Percentiles rank a stretch among this genome's conserved stretches.
Evolutionary conservation across 1,140 invertebrate species (phyloP).

Genomic region (Bombus fervidus): DNA sequence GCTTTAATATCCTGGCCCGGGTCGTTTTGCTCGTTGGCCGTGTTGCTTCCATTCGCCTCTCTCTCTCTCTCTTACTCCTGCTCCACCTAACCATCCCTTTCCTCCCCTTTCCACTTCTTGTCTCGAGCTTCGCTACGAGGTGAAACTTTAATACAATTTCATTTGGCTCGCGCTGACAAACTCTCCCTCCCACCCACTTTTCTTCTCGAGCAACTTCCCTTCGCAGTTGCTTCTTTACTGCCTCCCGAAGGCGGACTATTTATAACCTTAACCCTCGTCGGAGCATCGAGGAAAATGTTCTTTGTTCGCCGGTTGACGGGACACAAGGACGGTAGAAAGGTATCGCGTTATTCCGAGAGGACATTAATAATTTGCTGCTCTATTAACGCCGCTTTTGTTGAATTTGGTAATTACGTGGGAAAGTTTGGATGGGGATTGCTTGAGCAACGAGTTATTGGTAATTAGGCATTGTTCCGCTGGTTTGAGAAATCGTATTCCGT

Average conservation of each 20-base stretch:
- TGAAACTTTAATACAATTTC: slow-evolving; percentile 74
- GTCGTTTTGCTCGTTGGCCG: slow-evolving; percentile 52
- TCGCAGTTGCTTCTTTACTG: slow-evolving; percentile 62
- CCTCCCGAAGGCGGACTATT: slow-evolving; percentile 70
- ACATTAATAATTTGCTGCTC: slow-evolving; percentile 54
- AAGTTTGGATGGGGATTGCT: not conserved
- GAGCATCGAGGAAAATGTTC: slow-evolving; percentile 52
- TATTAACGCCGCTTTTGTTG: slow-evolving; percentile 1
- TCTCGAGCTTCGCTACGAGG: slow-evolving; percentile 49
- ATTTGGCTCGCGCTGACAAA: slow-evolving; percentile 73
- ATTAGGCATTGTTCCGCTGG: not conserved
- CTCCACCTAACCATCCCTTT: not conserved
- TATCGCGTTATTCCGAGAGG: slow-evolving; percentile 7
- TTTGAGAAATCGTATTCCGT: not conserved
- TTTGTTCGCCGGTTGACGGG: slow-evolving; percentile 58
- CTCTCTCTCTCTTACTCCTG: not conserved
- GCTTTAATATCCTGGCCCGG: slow-evolving; percentile 68
- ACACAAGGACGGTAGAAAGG: not conserved
- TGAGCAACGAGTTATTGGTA: not conserved
- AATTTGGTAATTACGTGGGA: not conserved
- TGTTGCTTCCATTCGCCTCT: slow-evolving; percentile 32
- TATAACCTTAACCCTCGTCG: slow-evolving; percentile 68
- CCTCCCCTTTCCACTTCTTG: not conserved
- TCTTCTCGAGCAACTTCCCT: slow-evolving; percentile 61
- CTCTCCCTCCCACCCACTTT: slow-evolving; percentile 48